phyloP scores from a whole-genome alignment of 2,797 vertebrate genomes.

The Pseudochirops cupreus region DNA sequence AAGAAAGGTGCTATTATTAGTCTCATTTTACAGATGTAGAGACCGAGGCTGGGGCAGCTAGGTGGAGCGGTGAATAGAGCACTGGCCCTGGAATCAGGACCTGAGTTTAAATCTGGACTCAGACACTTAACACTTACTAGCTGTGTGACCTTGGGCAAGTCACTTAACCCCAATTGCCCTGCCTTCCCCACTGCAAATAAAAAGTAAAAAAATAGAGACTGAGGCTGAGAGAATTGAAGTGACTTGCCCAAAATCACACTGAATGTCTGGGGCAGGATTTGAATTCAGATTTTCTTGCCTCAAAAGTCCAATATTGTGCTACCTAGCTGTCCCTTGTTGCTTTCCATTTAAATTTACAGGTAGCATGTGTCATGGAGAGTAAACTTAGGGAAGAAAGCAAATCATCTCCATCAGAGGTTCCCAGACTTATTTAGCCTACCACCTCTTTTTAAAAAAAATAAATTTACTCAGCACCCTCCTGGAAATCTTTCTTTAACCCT shows the following conservation, averaged over 20 bases:
- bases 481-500: too few relatives aligned
- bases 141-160: too few relatives aligned
- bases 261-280: background rate
- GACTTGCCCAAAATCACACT: background rate
- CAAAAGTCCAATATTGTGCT: background rate
- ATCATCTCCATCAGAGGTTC: background rate
- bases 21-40: background rate
- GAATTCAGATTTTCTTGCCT: background rate
- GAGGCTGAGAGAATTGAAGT: background rate
- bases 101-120: too few relatives aligned
- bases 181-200: too few relatives aligned
- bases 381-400: background rate
- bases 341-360: background rate
- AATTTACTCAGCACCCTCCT: too few relatives aligned
- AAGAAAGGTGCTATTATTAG: background rate
- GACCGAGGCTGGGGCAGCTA: background rate
- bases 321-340: background rate
- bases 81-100: too few relatives aligned
- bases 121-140: too few relatives aligned
- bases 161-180: too few relatives aligned
- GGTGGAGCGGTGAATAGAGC: too few relatives aligned
- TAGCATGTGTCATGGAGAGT: background rate
- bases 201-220: background rate
- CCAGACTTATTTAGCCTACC: too few relatives aligned
- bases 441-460: too few relatives aligned